Percentiles rank a stretch among this genome's conserved stretches.
phyloP scores from a whole-genome alignment of 2,113 vertebrate genomes.

The Indicator indicator region DNA sequence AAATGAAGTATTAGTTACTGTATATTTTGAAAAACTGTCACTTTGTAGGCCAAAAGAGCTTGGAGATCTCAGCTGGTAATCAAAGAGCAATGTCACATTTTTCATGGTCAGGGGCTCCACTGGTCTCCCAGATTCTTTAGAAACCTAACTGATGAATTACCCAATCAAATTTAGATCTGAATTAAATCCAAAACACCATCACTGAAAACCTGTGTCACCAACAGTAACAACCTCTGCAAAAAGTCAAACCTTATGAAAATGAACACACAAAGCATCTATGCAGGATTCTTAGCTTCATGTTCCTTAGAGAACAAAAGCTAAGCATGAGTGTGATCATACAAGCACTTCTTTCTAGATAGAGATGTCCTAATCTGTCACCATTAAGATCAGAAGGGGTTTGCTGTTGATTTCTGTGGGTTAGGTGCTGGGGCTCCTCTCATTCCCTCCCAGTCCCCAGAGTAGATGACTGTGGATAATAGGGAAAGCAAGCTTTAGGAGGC shows the following conservation, averaged over 20 bases:
- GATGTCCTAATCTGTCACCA: not conserved
- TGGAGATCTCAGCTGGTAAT: slow-evolving; percentile 24
- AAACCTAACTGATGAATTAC: slow-evolving; percentile 41
- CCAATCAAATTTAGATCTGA: slow-evolving; percentile 49
- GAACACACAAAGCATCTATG: not conserved
- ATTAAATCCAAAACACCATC: not conserved
- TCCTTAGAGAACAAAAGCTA: not conserved
- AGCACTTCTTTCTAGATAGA: not conserved
- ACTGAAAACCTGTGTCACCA: not conserved
- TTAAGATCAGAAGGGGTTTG: not conserved
- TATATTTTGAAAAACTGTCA: slow-evolving; percentile 57
- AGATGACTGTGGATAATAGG: not conserved
- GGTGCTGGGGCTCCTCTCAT: not conserved
- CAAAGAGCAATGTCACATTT: slow-evolving; percentile 41
- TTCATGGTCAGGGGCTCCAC: slow-evolving; percentile 28
- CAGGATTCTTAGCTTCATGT: not conserved
- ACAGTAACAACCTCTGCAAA: not conserved
- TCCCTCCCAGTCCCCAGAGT: not conserved
- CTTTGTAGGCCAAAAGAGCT: slow-evolving; percentile 46
- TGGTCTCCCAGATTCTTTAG: slow-evolving; percentile 5
- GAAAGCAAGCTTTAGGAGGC: not conserved
- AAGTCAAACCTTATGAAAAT: not conserved
- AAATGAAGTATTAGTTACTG: slow-evolving; percentile 64
- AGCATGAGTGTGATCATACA: not conserved
- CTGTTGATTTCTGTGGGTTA: not conserved